These are phyloP conservation scores for Phyllostomus discolor DNA, from an alignment of 2,113 vertebrate species.

Conservation along the genomic window DNA sequence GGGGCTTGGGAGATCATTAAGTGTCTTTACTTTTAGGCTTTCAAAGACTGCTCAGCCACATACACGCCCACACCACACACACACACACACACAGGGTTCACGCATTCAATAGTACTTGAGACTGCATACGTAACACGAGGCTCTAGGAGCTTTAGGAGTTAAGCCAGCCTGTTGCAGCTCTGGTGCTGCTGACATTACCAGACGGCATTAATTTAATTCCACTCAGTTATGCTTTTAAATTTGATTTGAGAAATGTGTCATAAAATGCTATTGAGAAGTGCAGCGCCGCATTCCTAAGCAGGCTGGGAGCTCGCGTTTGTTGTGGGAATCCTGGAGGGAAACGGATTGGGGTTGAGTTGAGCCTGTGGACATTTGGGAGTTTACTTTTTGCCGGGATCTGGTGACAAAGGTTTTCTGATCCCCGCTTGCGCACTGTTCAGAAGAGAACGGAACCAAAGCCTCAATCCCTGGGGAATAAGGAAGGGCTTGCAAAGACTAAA, in stretches of 20 bases:
- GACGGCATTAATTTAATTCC: slow-evolving; percentile 85
- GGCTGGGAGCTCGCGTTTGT: slow-evolving; percentile 60
- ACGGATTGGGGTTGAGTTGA: neutral
- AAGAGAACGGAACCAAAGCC: neutral
- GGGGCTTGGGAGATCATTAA: neutral
- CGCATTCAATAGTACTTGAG: neutral
- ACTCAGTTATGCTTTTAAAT: slow-evolving; percentile 86
- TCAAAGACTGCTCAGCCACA: neutral
- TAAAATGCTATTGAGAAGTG: slow-evolving; percentile 79
- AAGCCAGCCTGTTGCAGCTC: slow-evolving; percentile 73
- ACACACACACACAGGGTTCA: neutral
- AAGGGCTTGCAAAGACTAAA: neutral
- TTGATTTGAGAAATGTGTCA: slow-evolving; percentile 84
- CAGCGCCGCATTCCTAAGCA: slow-evolving; percentile 74
- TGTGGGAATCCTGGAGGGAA: slow-evolving; percentile 58
- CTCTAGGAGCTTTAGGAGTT: slow-evolving; percentile 76
- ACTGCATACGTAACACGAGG: slow-evolving; percentile 58
- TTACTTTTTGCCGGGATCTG: neutral
- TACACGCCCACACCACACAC: fast-evolving
- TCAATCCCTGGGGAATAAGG: neutral
- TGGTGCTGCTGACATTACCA: slow-evolving; percentile 78
- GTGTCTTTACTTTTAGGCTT: neutral
- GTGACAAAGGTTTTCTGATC: neutral
- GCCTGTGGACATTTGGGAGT: neutral
- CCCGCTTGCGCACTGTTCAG: neutral